These are phyloP conservation scores for Varanus komodoensis DNA, from an alignment of 2,113 vertebrate genomes.

Conservation along the genomic window DNA sequence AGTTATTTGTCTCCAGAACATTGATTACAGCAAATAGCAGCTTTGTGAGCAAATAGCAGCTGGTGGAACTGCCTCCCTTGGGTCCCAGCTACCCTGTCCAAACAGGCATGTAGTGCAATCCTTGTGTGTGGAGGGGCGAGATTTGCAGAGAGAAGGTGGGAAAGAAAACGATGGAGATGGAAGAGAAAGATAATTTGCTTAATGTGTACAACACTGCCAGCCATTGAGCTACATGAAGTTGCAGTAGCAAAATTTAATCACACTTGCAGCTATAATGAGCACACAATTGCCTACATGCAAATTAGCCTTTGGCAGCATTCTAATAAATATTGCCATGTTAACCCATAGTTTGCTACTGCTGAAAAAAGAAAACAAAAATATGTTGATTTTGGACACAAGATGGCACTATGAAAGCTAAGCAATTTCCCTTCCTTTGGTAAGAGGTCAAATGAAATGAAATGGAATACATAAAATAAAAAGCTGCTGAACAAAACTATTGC, in stretches of 20 bases:
- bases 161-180: neutral
- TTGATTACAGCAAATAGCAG: neutral
- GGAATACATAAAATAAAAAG: too few relatives aligned
- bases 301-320: slow-evolving; percentile 1
- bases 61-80: neutral
- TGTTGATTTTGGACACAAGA: neutral
- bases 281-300: neutral
- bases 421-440: neutral
- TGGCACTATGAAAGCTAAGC: neutral
- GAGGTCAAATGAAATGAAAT: neutral
- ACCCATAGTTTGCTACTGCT: neutral
- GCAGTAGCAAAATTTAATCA: neutral
- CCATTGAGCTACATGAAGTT: neutral
- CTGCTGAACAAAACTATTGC: neutral
- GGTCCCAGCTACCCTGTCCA: neutral
- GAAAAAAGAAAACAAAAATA: neutral
- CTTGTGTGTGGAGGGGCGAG: neutral
- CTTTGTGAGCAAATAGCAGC: neutral
- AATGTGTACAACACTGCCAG: neutral
- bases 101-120: neutral
- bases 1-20: too few relatives aligned
- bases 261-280: neutral
- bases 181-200: too few relatives aligned
- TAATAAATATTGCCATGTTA: neutral
- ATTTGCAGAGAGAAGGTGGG: neutral